Evolutionary conservation across 2,888 invertebrate genomes (phyloP).

Genomic region (Unio delphinus): DNA sequence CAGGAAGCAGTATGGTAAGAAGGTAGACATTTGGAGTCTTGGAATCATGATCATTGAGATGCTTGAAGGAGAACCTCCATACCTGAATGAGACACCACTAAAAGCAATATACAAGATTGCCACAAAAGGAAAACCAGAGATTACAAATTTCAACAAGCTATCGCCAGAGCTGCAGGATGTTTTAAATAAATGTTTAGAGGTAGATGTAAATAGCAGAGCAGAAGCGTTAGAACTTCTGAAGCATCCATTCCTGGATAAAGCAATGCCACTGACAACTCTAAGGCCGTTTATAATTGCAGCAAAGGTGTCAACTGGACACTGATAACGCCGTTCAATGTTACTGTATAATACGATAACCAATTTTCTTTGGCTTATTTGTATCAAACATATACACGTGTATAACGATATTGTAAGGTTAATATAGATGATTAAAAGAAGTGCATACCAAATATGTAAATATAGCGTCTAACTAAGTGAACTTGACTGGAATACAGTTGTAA

Average conservation of each 20-base stretch:
- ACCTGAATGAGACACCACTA: constrained; percentile 93
- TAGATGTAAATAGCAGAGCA: constrained; percentile 92
- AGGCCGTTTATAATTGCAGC: constrained; percentile 93
- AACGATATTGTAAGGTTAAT: no score
- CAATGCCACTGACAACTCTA: constrained; percentile 85
- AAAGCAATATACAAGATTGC: constrained; percentile 93
- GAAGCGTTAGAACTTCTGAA: constrained; percentile 91
- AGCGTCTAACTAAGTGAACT: no score
- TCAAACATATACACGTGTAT: no score
- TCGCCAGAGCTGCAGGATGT: constrained; percentile 78
- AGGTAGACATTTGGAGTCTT: constrained; percentile 77
- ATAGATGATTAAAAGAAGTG: no score
- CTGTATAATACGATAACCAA: no score
- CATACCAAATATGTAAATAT: no score
- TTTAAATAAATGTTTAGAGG: constrained; percentile 89
- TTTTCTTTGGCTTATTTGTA: no score
- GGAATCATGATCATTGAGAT: constrained; percentile 99
- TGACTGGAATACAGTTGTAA: no score
- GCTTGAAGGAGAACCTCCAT: constrained; percentile 98
- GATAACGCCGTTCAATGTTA: not conserved
- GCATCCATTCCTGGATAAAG: constrained; percentile 86
- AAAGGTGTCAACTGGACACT: constrained; percentile 79
- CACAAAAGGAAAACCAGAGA: constrained; percentile 92
- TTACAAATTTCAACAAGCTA: constrained; percentile 86
- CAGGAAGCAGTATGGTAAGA: constrained; percentile 92